phyloP scores from a whole-genome alignment of 2,888 invertebrate species.

The Adela reaumurella region DNA sequence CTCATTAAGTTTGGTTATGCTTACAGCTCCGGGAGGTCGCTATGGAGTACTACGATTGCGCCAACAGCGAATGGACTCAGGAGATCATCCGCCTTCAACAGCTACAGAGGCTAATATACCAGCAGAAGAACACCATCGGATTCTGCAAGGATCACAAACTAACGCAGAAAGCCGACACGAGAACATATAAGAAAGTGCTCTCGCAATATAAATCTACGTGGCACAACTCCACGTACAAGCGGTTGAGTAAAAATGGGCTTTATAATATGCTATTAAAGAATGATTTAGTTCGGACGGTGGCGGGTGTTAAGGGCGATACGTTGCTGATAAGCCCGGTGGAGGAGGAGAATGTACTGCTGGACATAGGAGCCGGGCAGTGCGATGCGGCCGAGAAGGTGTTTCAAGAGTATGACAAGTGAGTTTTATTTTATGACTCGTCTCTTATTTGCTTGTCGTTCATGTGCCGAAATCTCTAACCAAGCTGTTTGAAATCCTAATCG shows the following conservation, averaged over 20 bases:
- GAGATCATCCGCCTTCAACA: constrained; percentile 41
- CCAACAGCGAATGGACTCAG: constrained; percentile 38
- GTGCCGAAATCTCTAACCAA: no score
- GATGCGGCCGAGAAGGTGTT: background rate
- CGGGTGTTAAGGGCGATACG: background rate
- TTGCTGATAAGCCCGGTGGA: background rate
- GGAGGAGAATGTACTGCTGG: background rate
- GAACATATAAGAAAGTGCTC: constrained; percentile 27
- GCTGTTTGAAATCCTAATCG: no score
- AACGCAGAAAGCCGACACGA: constrained; percentile 23
- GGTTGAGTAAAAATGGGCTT: constrained; percentile 23
- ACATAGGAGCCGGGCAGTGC: background rate
- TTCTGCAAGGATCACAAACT: constrained; percentile 34
- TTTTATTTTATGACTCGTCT: constrained; percentile 2
- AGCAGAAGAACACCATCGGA: constrained; percentile 34
- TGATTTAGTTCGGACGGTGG: constrained; percentile 17
- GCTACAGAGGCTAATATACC: constrained; percentile 36
- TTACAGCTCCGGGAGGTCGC: constrained; percentile 68
- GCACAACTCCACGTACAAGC: constrained; percentile 33
- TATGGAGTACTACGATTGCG: constrained; percentile 69
- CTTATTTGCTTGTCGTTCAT: no score
- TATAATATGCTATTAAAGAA: constrained; percentile 34
- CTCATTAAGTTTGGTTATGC: no score
- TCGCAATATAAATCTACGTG: constrained; percentile 37
- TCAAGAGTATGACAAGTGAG: constrained; percentile 17